phyloP scores from a whole-genome alignment of 2,888 invertebrate genomes.

The Subacronicta megacephala region DNA sequence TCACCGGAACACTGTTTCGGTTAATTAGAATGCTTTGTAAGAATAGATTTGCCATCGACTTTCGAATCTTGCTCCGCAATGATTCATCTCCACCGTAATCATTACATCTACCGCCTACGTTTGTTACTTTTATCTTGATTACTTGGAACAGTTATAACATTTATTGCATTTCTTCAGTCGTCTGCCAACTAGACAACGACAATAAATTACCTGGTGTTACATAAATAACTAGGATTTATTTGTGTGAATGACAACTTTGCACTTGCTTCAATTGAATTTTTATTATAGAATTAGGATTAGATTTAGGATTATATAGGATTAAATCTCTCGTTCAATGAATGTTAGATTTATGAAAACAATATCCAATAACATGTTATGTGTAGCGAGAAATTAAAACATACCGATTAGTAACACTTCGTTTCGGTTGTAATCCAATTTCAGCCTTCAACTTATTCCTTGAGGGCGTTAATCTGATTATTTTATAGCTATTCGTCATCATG shows the following conservation, averaged over 20 bases:
- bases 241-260: too few species aligned
- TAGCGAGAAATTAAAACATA: constrained; percentile 11
- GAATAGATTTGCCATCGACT: constrained; percentile 69
- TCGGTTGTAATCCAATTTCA: constrained; percentile 47
- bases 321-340: background rate
- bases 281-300: constrained; percentile 9
- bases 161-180: constrained; percentile 15
- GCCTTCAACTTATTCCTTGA: constrained; percentile 43
- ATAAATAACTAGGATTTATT: background rate
- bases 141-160: constrained; percentile 23
- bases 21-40: constrained; percentile 73
- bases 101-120: constrained; percentile 38
- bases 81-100: constrained; percentile 48
- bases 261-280: background rate
- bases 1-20: constrained; percentile 74
- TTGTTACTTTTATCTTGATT: constrained; percentile 47
- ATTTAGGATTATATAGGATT: constrained; percentile 11
- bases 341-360: constrained; percentile 9
- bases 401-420: constrained; percentile 39
- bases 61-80: constrained; percentile 56
- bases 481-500: constrained; percentile 54
- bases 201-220: constrained; percentile 12
- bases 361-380: constrained; percentile 25
- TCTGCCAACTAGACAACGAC: constrained; percentile 18
- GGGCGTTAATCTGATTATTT: constrained; percentile 59